A percentile compares a stretch with the other conserved stretches of the same genome.
Evolutionary conservation across 2,797 vertebrate genomes (phyloP).

Genomic region (Sebastes hopkinsi): DNA sequence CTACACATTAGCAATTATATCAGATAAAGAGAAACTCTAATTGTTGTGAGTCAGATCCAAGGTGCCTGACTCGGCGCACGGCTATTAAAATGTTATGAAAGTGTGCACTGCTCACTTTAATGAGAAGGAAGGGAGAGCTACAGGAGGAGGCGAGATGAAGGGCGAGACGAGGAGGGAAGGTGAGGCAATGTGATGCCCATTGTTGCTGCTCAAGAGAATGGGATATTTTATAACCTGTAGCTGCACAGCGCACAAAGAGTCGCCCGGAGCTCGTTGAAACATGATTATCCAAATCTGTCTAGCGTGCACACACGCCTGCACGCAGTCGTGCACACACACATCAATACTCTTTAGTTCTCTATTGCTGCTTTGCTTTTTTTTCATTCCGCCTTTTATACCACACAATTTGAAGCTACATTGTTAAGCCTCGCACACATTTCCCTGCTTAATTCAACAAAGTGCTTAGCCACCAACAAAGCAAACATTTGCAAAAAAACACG

Average conservation of each 20-base stretch:
- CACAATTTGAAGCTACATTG: background rate
- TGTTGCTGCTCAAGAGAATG: conserved; percentile 46
- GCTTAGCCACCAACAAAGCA: background rate
- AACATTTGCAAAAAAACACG: conserved; percentile 15
- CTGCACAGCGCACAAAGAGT: conserved; percentile 36
- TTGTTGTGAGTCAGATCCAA: conserved; percentile 47
- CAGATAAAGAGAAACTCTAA: conserved; percentile 42
- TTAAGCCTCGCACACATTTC: background rate
- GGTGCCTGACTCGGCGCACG: background rate
- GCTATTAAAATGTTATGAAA: conserved; percentile 64
- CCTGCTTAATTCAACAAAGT: conserved; percentile 1
- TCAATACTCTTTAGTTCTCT: background rate
- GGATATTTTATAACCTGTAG: conserved; percentile 64
- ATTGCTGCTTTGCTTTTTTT: background rate
- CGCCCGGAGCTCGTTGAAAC: conserved; percentile 46
- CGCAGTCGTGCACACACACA: background rate
- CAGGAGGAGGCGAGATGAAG: conserved; percentile 4
- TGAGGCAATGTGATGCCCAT: conserved; percentile 14
- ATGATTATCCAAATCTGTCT: conserved; percentile 59
- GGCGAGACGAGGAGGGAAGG: conserved; percentile 15
- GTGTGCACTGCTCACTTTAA: conserved; percentile 49
- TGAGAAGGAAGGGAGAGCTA: conserved; percentile 37
- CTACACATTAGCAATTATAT: conserved; percentile 15
- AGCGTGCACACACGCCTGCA: background rate
- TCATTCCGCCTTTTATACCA: background rate